Base-by-base conservation (phyloP, 2,888 invertebrate species). In the Bruchidius siliquastri region DNA sequence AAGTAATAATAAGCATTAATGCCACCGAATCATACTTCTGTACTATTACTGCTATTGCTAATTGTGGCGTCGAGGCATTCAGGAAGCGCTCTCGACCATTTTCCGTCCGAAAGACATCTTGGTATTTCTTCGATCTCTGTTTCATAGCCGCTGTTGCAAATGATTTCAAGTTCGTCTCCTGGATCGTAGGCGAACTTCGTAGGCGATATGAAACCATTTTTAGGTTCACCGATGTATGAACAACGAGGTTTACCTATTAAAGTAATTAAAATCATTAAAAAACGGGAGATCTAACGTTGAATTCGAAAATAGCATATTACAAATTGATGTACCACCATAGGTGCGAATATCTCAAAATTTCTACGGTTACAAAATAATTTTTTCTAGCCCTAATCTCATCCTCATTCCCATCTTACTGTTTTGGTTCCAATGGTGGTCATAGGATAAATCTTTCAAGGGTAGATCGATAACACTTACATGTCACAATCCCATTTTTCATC, bases 151-250 rank as follows among this genome's bases (percentile, higher is more conserved):
- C 91, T 90, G 73, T 90, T 89, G 82, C 93, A 93, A 74, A 90
- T 90, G 71, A 93, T 91, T 83, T 91, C 91, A 78, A 93, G 87
- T 79, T 90, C 90, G 83, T 93, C 92, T 49, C 92, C 92, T 20
- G 93, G 92, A 83, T 92, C 92, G 86, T 93, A 93, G 84, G 91
- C 90, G 86, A 92, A 92, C 83, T 93, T 93, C 72, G 92, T 88
- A 22, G 93, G 93, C 0, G 90, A 90, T 81, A 92, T 90, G 73
- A 90, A 88, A 4, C 93, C 93, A 81, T 93, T 91, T 75, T 90
- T 90, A 26, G 92, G 92, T 83, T 92, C 92, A 18, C 92, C 92
- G 10, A 92, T 90, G 83, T 92, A 92, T 22, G 91, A 90, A 84
- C 93, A 93, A 80, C 92, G 90, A 67, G 92, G 90, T 87, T 92